phyloP scores from a whole-genome alignment of 2,113 vertebrate genomes.

The Maccullochella peelii region DNA sequence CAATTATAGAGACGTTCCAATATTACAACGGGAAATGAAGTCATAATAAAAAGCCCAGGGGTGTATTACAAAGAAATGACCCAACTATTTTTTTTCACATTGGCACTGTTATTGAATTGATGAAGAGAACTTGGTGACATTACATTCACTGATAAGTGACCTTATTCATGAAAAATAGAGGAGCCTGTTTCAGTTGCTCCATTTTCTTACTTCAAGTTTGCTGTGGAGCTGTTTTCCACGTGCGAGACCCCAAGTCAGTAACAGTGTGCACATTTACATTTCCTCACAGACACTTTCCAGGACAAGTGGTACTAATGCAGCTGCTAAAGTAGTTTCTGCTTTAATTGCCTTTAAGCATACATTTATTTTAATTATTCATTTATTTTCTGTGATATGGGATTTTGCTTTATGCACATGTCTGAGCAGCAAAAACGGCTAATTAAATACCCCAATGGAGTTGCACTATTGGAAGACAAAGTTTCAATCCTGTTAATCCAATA shows the following conservation, averaged over 20 bases:
- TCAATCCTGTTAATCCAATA: constrained; percentile 76
- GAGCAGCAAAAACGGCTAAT: constrained; percentile 76
- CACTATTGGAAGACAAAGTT: constrained; percentile 77
- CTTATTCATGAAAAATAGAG: constrained; percentile 90
- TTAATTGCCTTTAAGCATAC: constrained; percentile 84
- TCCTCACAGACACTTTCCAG: constrained; percentile 69
- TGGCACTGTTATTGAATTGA: constrained; percentile 92
- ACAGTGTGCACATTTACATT: constrained; percentile 61
- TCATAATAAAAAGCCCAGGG: constrained; percentile 99
- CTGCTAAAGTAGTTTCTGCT: constrained; percentile 74
- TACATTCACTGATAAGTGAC: constrained; percentile 93
- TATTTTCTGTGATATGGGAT: constrained; percentile 73
- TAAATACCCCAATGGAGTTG: constrained; percentile 77
- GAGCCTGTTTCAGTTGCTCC: constrained; percentile 72
- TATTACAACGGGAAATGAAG: constrained; percentile 99
- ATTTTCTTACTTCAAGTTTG: constrained; percentile 66
- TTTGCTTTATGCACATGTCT: constrained; percentile 69
- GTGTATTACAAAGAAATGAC: constrained; percentile 99
- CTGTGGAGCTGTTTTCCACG: constrained; percentile 57
- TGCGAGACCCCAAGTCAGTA: constrained; percentile 49
- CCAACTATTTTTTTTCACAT: constrained; percentile 95
- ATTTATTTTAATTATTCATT: constrained; percentile 81
- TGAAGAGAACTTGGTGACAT: constrained; percentile 94
- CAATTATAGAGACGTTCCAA: constrained; percentile 99
- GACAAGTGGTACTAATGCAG: constrained; percentile 75